These are phyloP conservation scores for Merluccius polli DNA, from an alignment of 2,797 vertebrate genomes.

Conservation along the genomic window DNA sequence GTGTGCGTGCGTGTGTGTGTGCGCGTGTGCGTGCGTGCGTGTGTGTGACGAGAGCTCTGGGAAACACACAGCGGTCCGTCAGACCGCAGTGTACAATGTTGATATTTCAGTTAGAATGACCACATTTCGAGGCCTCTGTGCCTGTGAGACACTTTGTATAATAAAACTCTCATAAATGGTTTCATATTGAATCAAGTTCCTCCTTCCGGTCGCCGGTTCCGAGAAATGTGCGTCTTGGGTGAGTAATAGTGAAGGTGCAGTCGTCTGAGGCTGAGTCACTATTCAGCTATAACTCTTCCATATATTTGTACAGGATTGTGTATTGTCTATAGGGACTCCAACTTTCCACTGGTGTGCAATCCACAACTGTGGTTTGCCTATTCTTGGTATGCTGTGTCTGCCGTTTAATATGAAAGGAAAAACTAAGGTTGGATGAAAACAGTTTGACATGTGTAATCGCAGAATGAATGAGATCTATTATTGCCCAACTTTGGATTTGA, in stretches of 20 bases:
- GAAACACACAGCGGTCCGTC: not conserved
- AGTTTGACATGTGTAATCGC: not conserved
- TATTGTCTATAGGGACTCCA: constrained; percentile 33
- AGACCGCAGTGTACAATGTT: constrained; percentile 13
- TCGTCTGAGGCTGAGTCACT: constrained; percentile 65
- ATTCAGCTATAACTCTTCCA: constrained; percentile 28
- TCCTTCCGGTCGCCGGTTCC: constrained; percentile 75
- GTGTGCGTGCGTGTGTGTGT: not conserved
- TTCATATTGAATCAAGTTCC: constrained; percentile 82
- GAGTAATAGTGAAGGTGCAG: constrained; percentile 77
- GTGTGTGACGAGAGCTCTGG: not conserved
- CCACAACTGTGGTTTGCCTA: not conserved
- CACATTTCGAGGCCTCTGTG: constrained; percentile 35
- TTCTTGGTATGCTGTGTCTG: not conserved
- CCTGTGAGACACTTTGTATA: constrained; percentile 45
- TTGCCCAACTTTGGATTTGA: not conserved
- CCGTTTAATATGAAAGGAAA: not conserved
- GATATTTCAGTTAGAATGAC: constrained; percentile 55
- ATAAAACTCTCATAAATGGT: constrained; percentile 59
- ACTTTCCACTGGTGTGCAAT: constrained; percentile 31
- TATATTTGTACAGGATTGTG: not conserved
- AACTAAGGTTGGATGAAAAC: not conserved
- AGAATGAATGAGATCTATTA: not conserved
- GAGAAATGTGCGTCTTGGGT: constrained; percentile 70
- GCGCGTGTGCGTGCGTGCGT: no score